Conservation (phyloP, 2,113 vertebrate species). For the Malurus melanocephalus region DNA sequence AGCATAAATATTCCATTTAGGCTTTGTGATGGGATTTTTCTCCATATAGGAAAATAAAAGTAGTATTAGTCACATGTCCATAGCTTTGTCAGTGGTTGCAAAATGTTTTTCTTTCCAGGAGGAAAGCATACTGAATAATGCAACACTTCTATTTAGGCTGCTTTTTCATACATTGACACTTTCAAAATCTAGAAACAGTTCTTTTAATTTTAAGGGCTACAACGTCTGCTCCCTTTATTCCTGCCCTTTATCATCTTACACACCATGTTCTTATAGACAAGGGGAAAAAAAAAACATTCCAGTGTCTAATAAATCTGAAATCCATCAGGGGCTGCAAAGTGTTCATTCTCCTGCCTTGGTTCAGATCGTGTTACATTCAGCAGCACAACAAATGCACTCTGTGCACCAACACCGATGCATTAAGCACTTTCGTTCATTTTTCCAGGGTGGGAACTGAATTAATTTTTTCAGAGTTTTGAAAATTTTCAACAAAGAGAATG, state of each 20-base stretch:
- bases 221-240: constrained; percentile 48
- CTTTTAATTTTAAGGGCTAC: constrained; percentile 55
- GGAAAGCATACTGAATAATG: constrained; percentile 43
- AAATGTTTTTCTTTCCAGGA: constrained; percentile 55
- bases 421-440: constrained; percentile 33
- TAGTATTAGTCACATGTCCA: constrained; percentile 53
- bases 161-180: constrained; percentile 30
- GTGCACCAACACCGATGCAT: constrained; percentile 46
- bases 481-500: neutral
- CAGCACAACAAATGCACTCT: constrained; percentile 64
- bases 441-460: constrained; percentile 14
- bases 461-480: constrained; percentile 4
- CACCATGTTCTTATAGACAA: constrained; percentile 58
- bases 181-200: constrained; percentile 39
- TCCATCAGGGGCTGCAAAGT: constrained; percentile 58
- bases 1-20: constrained; percentile 61
- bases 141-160: constrained; percentile 33
- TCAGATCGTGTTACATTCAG: constrained; percentile 54
- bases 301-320: constrained; percentile 67
- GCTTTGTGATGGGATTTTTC: constrained; percentile 48
- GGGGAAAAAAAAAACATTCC: constrained; percentile 54
- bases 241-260: constrained; percentile 66
- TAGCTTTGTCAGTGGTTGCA: constrained; percentile 47
- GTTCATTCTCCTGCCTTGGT: constrained; percentile 36
- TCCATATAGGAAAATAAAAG: constrained; percentile 54